phyloP scores from a whole-genome alignment of 2,888 invertebrate genomes.

The Hemithea aestivaria region DNA sequence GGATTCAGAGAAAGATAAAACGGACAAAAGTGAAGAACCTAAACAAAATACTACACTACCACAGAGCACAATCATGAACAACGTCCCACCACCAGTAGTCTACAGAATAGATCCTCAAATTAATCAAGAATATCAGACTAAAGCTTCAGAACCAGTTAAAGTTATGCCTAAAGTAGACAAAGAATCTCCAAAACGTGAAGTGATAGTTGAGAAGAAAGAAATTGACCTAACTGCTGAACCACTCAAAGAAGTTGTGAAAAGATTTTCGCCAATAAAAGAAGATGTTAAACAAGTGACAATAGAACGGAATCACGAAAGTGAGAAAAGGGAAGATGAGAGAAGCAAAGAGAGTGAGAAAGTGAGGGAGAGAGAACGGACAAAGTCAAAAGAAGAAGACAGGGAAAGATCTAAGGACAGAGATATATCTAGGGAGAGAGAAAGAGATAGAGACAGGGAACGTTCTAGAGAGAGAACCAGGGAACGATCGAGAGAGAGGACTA shows the following conservation, averaged over 20 bases:
- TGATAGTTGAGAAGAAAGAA: constrained; percentile 23
- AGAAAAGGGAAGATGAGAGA: constrained; percentile 16
- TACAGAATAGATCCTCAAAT: constrained; percentile 58
- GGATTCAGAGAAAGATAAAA: constrained; percentile 50
- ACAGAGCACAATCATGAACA: constrained; percentile 28
- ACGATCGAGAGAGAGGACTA: too few species aligned
- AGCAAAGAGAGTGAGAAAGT: too few species aligned
- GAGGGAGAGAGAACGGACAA: too few species aligned
- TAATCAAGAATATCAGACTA: constrained; percentile 40
- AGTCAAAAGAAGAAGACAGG: too few species aligned
- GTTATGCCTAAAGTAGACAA: constrained; percentile 23
- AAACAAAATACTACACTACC: constrained; percentile 17
- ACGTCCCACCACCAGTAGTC: constrained; percentile 51
- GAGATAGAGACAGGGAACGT: too few species aligned
- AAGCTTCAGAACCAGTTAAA: constrained; percentile 30
- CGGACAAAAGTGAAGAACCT: constrained; percentile 27
- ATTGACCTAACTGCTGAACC: constrained; percentile 18
- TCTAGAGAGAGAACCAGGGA: too few species aligned
- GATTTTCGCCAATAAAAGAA: constrained; percentile 20
- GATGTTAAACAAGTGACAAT: constrained; percentile 1
- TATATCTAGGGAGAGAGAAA: too few species aligned
- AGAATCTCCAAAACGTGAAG: constrained; percentile 28
- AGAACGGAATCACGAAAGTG: constrained; percentile 20
- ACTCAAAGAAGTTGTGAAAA: constrained; percentile 17
- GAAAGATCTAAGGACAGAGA: too few species aligned